Conservation (phyloP, 2,888 invertebrate species). For the Cantharis flavilabris region DNA sequence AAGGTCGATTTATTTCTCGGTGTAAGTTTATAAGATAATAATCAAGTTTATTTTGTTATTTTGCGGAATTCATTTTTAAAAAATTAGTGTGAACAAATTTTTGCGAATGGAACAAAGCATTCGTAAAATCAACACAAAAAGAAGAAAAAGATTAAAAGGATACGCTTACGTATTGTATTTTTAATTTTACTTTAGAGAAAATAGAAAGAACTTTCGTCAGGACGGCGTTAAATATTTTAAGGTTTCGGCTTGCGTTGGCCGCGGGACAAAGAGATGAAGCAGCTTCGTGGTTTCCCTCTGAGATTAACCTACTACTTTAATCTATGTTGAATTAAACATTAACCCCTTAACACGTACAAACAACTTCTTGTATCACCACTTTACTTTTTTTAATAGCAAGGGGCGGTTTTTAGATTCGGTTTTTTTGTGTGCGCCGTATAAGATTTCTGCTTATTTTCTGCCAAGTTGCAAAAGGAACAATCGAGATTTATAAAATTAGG, state of each 20-base stretch:
- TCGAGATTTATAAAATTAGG: neutral
- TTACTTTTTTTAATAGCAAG: conserved; percentile 20
- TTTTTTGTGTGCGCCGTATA: neutral
- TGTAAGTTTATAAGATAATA: neutral
- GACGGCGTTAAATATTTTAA: conserved; percentile 42
- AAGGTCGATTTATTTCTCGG: neutral
- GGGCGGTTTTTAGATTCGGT: neutral
- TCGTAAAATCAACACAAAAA: neutral
- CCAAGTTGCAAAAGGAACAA: neutral
- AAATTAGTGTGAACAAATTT: neutral
- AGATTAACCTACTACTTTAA: conserved; percentile 50
- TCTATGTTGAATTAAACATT: conserved; percentile 50
- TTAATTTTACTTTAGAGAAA: conserved; percentile 43
- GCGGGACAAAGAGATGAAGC: conserved; percentile 28
- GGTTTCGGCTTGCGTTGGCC: conserved; percentile 29
- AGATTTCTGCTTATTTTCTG: neutral
- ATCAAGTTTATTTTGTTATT: neutral
- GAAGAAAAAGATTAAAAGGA: neutral
- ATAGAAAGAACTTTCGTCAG: conserved; percentile 42
- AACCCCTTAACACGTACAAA: conserved; percentile 43
- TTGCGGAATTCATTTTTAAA: neutral
- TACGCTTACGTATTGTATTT: conserved; percentile 37
- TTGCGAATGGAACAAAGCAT: neutral
- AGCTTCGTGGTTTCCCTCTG: conserved; percentile 34
- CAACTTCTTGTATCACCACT: conserved; percentile 36